Conservation (phyloP, 2,797 vertebrate species). For the Ptychadena robeensis region DNA sequence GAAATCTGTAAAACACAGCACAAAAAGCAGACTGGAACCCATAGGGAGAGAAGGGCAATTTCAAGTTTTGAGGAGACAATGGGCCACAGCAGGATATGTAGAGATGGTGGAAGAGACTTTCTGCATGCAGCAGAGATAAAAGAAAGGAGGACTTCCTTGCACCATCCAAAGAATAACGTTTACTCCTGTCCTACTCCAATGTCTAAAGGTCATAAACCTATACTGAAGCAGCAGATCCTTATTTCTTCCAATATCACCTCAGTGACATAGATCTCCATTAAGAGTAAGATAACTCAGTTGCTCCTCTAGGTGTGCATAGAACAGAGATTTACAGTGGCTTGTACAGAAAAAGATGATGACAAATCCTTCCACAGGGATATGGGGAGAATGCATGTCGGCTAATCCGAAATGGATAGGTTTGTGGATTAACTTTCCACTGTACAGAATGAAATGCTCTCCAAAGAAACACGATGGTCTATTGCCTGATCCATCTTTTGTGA, state of each 20-base stretch:
- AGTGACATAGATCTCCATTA: constrained; percentile 6
- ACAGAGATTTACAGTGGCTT: constrained; percentile 16
- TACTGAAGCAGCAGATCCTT: neutral
- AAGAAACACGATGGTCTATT: neutral
- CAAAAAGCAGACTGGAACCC: too few relatives aligned
- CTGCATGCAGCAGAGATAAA: neutral
- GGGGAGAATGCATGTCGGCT: constrained; percentile 10
- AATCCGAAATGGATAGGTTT: constrained; percentile 14
- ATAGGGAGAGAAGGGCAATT: neutral
- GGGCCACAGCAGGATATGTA: neutral
- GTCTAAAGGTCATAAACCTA: neutral
- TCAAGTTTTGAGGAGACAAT: neutral
- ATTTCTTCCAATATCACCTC: neutral
- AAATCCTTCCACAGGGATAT: constrained; percentile 2
- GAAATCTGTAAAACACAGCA: neutral
- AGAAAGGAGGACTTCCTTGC: neutral
- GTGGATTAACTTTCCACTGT: constrained; percentile 17
- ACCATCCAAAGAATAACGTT: neutral
- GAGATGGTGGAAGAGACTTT: neutral
- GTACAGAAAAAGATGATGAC: neutral
- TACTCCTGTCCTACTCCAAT: neutral
- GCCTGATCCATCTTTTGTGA: constrained; percentile 13
- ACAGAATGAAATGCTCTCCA: neutral
- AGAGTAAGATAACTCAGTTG: neutral
- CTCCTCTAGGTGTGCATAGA: neutral